Evolutionary conservation across 2,888 invertebrate genomes (phyloP).

Genomic region (Zaprionus lineosus): DNA sequence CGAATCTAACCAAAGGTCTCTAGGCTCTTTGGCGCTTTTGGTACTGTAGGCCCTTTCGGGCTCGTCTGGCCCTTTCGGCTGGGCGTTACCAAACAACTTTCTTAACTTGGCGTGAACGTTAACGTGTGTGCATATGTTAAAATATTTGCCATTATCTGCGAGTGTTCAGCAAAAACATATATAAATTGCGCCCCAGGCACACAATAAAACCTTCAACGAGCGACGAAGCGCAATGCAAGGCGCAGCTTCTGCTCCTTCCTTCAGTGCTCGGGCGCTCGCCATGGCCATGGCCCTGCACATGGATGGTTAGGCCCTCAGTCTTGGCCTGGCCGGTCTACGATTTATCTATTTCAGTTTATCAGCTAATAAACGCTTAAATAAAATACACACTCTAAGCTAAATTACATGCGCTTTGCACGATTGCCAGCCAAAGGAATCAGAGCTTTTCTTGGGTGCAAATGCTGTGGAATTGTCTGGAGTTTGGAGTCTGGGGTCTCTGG

Average conservation of each 20-base stretch:
- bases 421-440: conserved; percentile 36
- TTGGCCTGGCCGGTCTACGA: conserved; percentile 29
- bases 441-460: conserved; percentile 1
- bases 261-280: conserved; percentile 10
- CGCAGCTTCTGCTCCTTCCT: not conserved
- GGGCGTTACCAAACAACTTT: conserved; percentile 70
- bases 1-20: not conserved
- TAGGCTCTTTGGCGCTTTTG: not conserved
- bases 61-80: conserved; percentile 16
- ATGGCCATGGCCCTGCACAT: conserved; percentile 17
- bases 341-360: conserved; percentile 75
- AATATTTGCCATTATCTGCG: conserved; percentile 64
- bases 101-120: conserved; percentile 53
- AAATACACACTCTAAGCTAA: conserved; percentile 76
- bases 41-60: not conserved
- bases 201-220: conserved; percentile 69
- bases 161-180: conserved; percentile 46
- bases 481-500: conserved; percentile 21
- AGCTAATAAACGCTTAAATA: conserved; percentile 78
- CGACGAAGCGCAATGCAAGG: conserved; percentile 2
- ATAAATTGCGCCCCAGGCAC: conserved; percentile 53
- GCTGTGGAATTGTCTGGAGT: too few species aligned
- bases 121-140: conserved; percentile 50
- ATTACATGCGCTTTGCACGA: conserved; percentile 65
- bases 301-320: too few species aligned